Base-by-base conservation (phyloP, 2,113 vertebrate species). In the Dasyurus viverrinus region DNA sequence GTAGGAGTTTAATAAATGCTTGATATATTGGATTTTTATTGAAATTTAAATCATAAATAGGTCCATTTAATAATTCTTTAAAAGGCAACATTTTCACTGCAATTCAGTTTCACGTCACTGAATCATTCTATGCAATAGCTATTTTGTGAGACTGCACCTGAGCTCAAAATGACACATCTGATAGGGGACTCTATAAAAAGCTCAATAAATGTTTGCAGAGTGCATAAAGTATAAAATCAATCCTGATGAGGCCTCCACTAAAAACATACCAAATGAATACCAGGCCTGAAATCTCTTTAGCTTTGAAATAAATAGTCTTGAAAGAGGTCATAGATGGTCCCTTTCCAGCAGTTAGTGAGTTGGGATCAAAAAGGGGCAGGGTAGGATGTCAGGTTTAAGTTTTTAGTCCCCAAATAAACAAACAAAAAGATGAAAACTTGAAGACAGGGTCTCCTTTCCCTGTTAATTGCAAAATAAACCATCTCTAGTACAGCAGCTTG, bases 401-500 rank as follows among this genome's bases (percentile, higher is more conserved):
- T 96, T 89, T 93, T 19, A 24, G 92, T 16, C 84, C 52, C 76
- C 14, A 60, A 50, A 60, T 42, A 92, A 95, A 50, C 22, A n/a
- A 0, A 0, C 25, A 68, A 26, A n/a, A 95, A 93, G 53, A 96
- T 89, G 53, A 55, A 46, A 89, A 92, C 68, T 42, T 84, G 19
- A 84, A 42, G 68, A 19, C 22, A 54, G 7, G 30, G 22, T 6
- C 10, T 12, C 68, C 91, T 90, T 19, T n/a, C 24, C 47, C 53
- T 95, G 53, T 8, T 4, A 60, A 57, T 96, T 96, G 94, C n/a
- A 27, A 60, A 95, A 95, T 30, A 19, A 97, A 54, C 23, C 93
- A 68, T 52, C 9, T 52, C 50, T 52, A 52, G 50, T 52, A 52
- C 50, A 52, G 10, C 50, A 9, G 10, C 10, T 22, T 53, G 0